Percentiles rank a stretch among this genome's conserved stretches.
Evolutionary conservation across 2,113 vertebrate species (phyloP).

Genomic region (Pseudorhombus dupliciocellatus): DNA sequence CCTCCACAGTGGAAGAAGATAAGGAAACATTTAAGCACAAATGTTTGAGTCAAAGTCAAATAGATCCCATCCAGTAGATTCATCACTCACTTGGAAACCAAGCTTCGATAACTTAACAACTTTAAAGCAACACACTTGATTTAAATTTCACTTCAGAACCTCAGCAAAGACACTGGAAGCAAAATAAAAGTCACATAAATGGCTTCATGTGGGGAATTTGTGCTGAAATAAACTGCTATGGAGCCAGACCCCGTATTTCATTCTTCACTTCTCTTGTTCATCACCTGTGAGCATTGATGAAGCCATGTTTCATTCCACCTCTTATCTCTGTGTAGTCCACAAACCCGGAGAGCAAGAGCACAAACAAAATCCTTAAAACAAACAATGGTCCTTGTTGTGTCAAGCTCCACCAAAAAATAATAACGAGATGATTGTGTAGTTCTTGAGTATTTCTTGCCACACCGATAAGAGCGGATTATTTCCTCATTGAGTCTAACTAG

Average conservation of each 20-base stretch:
- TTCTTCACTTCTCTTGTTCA: neutral
- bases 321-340: no score
- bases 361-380: no score
- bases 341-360: no score
- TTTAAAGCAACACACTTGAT: neutral
- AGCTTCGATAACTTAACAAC: no score
- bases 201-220: neutral
- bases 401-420: neutral
- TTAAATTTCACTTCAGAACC: neutral
- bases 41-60: slow-evolving; percentile 9
- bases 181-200: slow-evolving; percentile 20
- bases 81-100: no score
- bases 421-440: neutral
- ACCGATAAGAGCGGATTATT: neutral
- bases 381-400: no score
- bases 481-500: neutral
- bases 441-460: neutral
- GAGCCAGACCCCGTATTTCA: neutral
- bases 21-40: neutral
- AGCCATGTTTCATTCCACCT: no score
- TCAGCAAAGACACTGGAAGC: slow-evolving; percentile 12
- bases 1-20: slow-evolving; percentile 19
- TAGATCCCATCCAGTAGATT: neutral
- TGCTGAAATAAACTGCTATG: slow-evolving; percentile 9
- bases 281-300: no score